Evolutionary conservation across 2,888 invertebrate genomes (phyloP), one percentile per base, ranked within the genome.

Genomic region (Latrodectus elegans): DNA sequence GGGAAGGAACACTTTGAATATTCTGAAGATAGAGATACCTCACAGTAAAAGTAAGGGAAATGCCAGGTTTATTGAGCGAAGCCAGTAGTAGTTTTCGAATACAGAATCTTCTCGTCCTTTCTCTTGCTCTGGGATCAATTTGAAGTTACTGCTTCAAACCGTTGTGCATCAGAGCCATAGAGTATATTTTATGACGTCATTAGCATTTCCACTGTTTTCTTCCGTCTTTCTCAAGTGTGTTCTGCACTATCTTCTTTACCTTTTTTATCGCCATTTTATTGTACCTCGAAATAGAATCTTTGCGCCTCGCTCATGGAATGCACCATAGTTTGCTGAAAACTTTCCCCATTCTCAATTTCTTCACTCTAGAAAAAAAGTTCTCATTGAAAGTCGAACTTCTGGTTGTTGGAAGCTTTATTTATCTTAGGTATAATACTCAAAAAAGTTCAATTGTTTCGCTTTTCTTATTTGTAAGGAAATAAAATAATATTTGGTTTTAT

Each of bases 131-230:
- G 67, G 68, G 82, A 82, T 82, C 82, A 74, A 82, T 82, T 82
- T 67, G 82, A 55, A 82, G 82, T 82, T 82, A 82, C 55, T 82
- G 74, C 82, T 73, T 67, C 68, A 38, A 51, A 22, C 26, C 51
- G 67, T 55, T 65, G 38, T 64, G 68, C 64, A 64, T 73, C 72
- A 65, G 68, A 38, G 82, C 70, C 10, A 12, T 60, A 51, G 84
- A 64, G 26, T 71, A 76, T 77, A 72, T 72, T 84, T 84, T 84
- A 84, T 77, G 84, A 77, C 77, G 84, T 84, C 84, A 84, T 84
- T 84, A 84, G 84, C 72, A 84, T 77, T 74, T 76, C 77, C 84
- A 72, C 74, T 74, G 74, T 73, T 73, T 73, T 80, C 79, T 79
- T 60, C 71, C 80, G 72, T 38, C 49, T 14, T 80, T 80, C 71